Conservation (phyloP, 2,797 vertebrate genomes). For the Poecilia wingei region DNA sequence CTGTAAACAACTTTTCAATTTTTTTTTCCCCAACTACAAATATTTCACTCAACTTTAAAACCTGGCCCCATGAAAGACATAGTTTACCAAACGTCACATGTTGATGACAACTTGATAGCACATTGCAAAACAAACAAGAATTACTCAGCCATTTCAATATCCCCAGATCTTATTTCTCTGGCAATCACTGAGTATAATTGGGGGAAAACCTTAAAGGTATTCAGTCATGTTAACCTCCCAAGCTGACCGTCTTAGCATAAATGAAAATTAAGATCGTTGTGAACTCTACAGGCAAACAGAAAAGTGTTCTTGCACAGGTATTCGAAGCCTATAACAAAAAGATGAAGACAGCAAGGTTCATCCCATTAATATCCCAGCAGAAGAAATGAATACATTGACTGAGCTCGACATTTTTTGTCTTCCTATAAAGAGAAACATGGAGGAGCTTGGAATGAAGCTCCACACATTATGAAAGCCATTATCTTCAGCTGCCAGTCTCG, state of each 20-base stretch:
- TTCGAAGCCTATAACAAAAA: slow-evolving; percentile 67
- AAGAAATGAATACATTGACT: slow-evolving; percentile 68
- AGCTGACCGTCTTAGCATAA: slow-evolving; percentile 48
- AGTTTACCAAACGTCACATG: background rate
- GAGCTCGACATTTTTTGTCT: slow-evolving; percentile 65
- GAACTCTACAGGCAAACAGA: slow-evolving; percentile 50
- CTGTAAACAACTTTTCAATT: background rate
- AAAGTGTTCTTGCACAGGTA: slow-evolving; percentile 46
- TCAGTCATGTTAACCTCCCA: slow-evolving; percentile 43
- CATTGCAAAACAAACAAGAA: background rate
- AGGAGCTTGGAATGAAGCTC: slow-evolving; percentile 65
- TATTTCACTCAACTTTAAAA: background rate
- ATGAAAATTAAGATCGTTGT: slow-evolving; percentile 35
- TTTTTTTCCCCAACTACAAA: background rate
- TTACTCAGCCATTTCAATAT: background rate
- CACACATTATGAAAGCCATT: slow-evolving; percentile 76
- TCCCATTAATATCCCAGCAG: slow-evolving; percentile 70
- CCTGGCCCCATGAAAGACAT: background rate
- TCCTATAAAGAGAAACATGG: slow-evolving; percentile 72
- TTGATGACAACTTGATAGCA: background rate
- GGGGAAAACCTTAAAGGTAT: slow-evolving; percentile 29
- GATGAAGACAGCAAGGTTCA: slow-evolving; percentile 60
- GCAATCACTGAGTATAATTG: slow-evolving; percentile 6
- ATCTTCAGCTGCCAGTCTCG: slow-evolving; percentile 73
- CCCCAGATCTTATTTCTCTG: background rate